Evolutionary conservation across 1,140 invertebrate genomes (phyloP).

Genomic region (Atta texana): DNA sequence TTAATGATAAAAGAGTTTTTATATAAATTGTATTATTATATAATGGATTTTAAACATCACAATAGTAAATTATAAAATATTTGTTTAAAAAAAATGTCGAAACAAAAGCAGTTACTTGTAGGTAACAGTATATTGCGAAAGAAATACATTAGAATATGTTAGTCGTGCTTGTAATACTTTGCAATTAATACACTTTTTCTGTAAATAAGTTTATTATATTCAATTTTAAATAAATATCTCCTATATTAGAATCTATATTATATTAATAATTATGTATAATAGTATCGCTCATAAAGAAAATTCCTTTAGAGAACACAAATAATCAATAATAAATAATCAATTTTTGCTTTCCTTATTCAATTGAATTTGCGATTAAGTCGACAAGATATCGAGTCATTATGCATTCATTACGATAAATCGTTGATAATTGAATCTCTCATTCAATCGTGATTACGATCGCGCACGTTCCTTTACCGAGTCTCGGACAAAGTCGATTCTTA

Average conservation of each 20-base stretch:
- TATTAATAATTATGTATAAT: background rate
- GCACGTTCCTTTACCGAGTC: conserved; percentile 5
- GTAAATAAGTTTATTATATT: background rate
- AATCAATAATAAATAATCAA: background rate
- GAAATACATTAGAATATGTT: background rate
- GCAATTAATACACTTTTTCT: background rate
- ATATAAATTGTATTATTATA: background rate
- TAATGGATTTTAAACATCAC: background rate
- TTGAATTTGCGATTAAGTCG: conserved; percentile 17
- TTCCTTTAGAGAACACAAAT: background rate
- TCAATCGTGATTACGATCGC: conserved; percentile 33
- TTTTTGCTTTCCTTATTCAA: background rate
- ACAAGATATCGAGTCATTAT: conserved; percentile 27
- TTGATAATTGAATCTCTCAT: conserved; percentile 30
- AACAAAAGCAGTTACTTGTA: background rate
- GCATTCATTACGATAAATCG: conserved; percentile 51
- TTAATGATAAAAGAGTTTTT: background rate
- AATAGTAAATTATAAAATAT: conserved; percentile 5
- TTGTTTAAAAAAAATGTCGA: background rate
- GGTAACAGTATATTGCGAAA: no score
- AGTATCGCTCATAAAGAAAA: background rate
- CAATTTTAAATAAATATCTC: no score
- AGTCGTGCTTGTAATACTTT: background rate
- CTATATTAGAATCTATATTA: background rate
- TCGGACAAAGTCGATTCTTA: conserved; percentile 34